Evolutionary conservation across 2,113 vertebrate genomes (phyloP), one percentile per base, ranked within the genome.

Genomic region (Carollia perspicillata): DNA sequence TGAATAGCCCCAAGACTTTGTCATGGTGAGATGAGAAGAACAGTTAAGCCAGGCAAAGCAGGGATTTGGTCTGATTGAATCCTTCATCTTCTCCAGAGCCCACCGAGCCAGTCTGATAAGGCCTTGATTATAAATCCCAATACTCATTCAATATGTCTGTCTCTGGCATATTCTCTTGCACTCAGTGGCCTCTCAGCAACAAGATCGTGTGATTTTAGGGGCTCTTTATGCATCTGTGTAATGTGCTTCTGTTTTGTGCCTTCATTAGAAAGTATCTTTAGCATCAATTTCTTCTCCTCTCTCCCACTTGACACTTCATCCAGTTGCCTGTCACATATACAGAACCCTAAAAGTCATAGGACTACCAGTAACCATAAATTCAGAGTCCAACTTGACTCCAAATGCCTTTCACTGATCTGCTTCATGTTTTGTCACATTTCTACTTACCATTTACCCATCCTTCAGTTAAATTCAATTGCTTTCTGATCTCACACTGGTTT

Each of bases 211-310:
- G n/a, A 94, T 66, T 66, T 44, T 84, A 55, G 47, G 66, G 9
- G 60, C 55, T 81, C 53, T 89, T 96, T 83, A 85, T 60, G 77
- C 9, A 84, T 42, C 42, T 47, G 85, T 77, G 22, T 14, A 80
- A 42, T 91, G 40, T 93, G 83, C 35, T 85, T 89, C 74, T 78
- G 22, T 93, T n/a, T 44, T 87, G 4, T 58, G 89, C 20, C 65
- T 95, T 95, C 74, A 89, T 93, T 90, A 92, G 33, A 93, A 94
- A 86, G 26, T 81, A 66, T 72, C 4, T 83, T 93, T 80, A 22
- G 65, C 66, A 84, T 90, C 13, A 72, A 35, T 95, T 93, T n/a
- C 28, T 89, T 84, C 37, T 49, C 47, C 63, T 49, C 3, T 95
- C 42, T 96, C 49, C 55, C 33, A 95, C 35, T 68, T 89, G 69